Percentiles rank a stretch among this genome's conserved stretches.
Conservation (phyloP, 1,140 invertebrate genomes). For the Apis laboriosa region DNA sequence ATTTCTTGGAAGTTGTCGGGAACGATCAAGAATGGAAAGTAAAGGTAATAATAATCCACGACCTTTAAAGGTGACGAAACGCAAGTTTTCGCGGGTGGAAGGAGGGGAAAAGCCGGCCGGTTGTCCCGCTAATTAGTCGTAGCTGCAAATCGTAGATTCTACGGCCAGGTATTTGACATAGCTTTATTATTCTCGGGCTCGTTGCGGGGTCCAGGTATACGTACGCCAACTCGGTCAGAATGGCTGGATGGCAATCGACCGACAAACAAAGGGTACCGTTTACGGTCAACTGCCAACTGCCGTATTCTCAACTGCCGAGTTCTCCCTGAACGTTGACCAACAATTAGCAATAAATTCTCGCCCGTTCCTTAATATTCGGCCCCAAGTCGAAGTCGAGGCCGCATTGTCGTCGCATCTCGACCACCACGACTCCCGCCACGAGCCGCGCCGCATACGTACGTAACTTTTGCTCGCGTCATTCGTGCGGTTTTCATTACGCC, state of each 20-base stretch:
- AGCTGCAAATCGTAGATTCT: neutral
- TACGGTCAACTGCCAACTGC: neutral
- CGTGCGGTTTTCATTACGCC: slow-evolving; percentile 6
- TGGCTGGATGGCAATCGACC: slow-evolving; percentile 26
- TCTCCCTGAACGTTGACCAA: too few relatives aligned
- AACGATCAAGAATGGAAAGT: too few relatives aligned
- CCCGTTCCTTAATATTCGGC: neutral
- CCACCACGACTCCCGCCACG: too few relatives aligned
- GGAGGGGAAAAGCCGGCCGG: neutral
- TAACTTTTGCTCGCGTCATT: neutral
- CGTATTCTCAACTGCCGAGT: neutral
- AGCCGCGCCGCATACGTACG: neutral
- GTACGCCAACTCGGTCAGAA: neutral
- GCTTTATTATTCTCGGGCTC: slow-evolving; percentile 5
- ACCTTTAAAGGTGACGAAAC: neutral
- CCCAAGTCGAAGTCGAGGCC: neutral
- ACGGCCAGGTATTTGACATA: slow-evolving; percentile 23
- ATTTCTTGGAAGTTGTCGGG: too few relatives aligned
- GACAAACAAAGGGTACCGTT: slow-evolving; percentile 30
- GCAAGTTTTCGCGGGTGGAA: neutral
- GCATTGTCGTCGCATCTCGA: too few relatives aligned
- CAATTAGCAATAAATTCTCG: slow-evolving; percentile 25
- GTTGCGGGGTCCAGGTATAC: slow-evolving; percentile 27
- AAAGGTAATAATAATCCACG: too few relatives aligned
- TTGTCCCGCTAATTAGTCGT: slow-evolving; percentile 15